These are phyloP conservation scores for Apamea epomidion DNA, from an alignment of 2,888 invertebrate genomes.

Conservation along the genomic window DNA sequence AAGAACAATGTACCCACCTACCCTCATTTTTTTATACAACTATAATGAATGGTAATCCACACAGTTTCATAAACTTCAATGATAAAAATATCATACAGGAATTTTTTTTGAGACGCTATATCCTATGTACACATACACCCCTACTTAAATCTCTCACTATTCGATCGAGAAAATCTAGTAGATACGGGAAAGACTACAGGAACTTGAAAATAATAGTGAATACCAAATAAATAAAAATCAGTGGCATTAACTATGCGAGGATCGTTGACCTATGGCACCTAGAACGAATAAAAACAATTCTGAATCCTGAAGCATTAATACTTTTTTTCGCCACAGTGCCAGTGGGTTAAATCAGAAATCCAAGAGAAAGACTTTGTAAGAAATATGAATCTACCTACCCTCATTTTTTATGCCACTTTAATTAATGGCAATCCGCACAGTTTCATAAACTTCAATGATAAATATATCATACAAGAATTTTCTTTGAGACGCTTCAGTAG, in stretches of 20 bases:
- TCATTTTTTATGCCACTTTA: neutral
- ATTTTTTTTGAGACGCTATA: slow-evolving; percentile 8
- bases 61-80: neutral
- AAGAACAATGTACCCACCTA: neutral
- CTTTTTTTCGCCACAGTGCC: neutral
- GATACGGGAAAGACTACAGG: no score
- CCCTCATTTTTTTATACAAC: neutral
- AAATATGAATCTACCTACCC: neutral
- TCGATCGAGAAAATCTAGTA: slow-evolving; percentile 86
- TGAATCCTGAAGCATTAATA: neutral
- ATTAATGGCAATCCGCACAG: neutral
- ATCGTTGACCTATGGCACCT: neutral
- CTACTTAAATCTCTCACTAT: slow-evolving; percentile 71
- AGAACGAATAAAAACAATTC: neutral
- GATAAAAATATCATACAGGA: neutral
- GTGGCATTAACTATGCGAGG: no score
- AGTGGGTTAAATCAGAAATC: neutral
- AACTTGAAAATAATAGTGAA: no score
- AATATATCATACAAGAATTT: neutral
- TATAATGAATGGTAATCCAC: neutral
- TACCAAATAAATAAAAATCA: no score
- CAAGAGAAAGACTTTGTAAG: neutral
- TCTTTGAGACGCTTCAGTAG: slow-evolving; percentile 2
- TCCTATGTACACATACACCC: slow-evolving; percentile 15
- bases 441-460: neutral